Percentiles rank a stretch among this genome's conserved stretches.
These are phyloP conservation scores for Cylas formicarius DNA, from an alignment of 1,140 invertebrate species.

Conservation along the genomic window DNA sequence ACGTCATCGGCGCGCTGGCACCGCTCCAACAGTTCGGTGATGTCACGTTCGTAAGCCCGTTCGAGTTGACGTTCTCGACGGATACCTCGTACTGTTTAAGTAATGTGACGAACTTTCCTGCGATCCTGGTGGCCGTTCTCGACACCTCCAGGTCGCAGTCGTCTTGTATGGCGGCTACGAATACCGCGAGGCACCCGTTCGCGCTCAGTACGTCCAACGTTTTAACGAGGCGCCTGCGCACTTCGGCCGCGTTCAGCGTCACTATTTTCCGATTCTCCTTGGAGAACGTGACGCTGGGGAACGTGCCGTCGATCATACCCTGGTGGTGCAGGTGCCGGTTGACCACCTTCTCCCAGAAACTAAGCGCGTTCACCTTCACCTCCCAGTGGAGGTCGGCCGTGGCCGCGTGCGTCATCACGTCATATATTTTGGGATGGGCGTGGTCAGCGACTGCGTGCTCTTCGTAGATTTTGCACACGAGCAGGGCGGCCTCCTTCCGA, in stretches of 20 bases:
- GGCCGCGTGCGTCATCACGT: conserved; percentile 55
- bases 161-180: conserved; percentile 57
- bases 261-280: conserved; percentile 70
- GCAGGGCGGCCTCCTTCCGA: conserved; percentile 58
- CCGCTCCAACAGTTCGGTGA: no score
- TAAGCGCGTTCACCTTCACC: conserved; percentile 60
- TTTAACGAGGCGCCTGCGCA: conserved; percentile 57
- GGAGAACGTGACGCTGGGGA: conserved; percentile 70
- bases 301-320: conserved; percentile 67
- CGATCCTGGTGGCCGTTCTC: conserved; percentile 50
- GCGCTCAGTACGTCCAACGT: conserved; percentile 52
- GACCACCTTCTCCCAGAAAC: conserved; percentile 65
- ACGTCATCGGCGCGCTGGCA: conserved; percentile 1
- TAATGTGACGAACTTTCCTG: conserved; percentile 50
- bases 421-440: conserved; percentile 43
- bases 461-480: conserved; percentile 59
- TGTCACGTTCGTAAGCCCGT: no score
- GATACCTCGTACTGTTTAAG: conserved; percentile 51
- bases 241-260: conserved; percentile 57
- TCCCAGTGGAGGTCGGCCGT: conserved; percentile 71
- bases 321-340: conserved; percentile 57
- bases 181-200: conserved; percentile 59
- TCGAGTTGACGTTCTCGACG: neutral
- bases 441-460: conserved; percentile 51
- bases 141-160: conserved; percentile 65